Conservation (phyloP, 2,113 vertebrate genomes). For the Varanus salvator region DNA sequence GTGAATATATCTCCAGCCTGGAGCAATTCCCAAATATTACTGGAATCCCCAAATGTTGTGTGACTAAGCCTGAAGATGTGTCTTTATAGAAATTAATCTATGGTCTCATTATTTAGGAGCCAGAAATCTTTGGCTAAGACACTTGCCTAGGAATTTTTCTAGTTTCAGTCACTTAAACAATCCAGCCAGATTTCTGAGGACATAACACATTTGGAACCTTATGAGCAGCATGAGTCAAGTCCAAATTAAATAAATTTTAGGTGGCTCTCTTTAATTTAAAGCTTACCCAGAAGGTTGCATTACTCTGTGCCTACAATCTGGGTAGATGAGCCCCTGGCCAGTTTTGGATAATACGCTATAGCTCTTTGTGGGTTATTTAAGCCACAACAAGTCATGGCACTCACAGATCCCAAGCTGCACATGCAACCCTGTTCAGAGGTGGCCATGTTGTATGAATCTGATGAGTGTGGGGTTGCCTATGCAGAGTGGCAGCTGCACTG, state of each 20-base stretch:
- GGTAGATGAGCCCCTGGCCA: background rate
- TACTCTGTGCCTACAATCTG: background rate
- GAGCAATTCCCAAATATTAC: background rate
- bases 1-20: background rate
- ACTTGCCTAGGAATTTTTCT: background rate
- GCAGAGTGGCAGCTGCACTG: too few species aligned
- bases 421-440: too few species aligned
- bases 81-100: background rate
- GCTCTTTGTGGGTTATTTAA: too few species aligned
- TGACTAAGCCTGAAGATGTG: background rate
- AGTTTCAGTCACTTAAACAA: background rate
- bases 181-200: background rate
- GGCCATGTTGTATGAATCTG: too few species aligned
- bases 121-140: background rate
- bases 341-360: too few species aligned
- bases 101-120: background rate
- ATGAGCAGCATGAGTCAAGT: background rate
- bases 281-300: background rate
- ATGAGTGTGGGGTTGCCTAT: too few species aligned
- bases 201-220: background rate
- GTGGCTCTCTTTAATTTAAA: background rate
- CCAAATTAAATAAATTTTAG: background rate
- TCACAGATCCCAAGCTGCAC: too few species aligned
- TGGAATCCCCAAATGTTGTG: background rate
- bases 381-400: too few species aligned